Base-by-base conservation (phyloP, 2,113 vertebrate genomes). In the Murina feae region DNA sequence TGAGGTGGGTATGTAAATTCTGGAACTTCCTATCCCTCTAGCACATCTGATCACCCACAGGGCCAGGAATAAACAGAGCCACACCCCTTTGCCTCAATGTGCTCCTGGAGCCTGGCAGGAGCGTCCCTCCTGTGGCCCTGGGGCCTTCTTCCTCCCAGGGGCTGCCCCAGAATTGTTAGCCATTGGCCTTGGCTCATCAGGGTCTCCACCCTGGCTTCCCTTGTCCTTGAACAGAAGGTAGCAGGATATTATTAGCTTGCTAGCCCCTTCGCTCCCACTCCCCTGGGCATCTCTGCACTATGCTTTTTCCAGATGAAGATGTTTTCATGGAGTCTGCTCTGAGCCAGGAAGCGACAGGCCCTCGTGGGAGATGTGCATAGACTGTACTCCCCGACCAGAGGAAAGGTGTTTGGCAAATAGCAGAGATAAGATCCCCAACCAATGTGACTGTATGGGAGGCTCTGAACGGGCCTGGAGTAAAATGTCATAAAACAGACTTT, bases 191-290 rank as follows among this genome's bases (percentile, higher is more conserved):
- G 51, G 39, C 55, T 95, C 88, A 79, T 88, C 69, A 25, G 37
- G 49, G n/a, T 10, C 81, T 85, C 90, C 86, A 44, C 79, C 66
- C n/a, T 47, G 93, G 80, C 53, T 94, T 90, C 92, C 74, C 55
- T 20, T 94, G 75, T 74, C 74, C 94, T 96, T 95, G 80, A 90
- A 74, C 47, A 53, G 20, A 18, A 49, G 12, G 32, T 20, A 2
- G 10, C 69, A 55, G 84, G 60, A 66, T 96, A 92, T 90, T 87
- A 44, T 91, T 96, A 94, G 84, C 30, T 68, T 55, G 1, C 68
- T 75, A n/a, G 25, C 10, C 35, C 51, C 69, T 28, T 69, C 71
- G 11, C n/a, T 80, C 25, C 37, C 1, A 14, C 30, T 81, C 39
- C 75, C 35, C 20, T 8, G 21, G 39, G 5, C 9, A 30, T 86